phyloP scores from a whole-genome alignment of 2,797 vertebrate species.

The Odontamblyopus rebecca region DNA sequence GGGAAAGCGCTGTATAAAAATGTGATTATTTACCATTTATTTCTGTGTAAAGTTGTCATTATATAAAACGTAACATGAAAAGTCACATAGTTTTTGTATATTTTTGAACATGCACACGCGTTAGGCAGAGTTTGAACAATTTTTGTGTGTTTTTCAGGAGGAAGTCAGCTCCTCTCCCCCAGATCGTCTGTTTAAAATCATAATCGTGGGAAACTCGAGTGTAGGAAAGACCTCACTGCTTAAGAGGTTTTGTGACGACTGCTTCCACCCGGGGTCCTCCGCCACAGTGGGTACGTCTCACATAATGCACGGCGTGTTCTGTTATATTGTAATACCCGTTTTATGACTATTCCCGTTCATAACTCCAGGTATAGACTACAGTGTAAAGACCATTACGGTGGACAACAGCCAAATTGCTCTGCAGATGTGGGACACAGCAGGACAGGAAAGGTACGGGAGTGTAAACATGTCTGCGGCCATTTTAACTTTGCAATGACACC shows the following conservation, averaged over 20 bases:
- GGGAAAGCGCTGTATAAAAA: no score
- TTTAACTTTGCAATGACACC: neutral
- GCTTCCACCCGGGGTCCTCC: slow-evolving; percentile 80
- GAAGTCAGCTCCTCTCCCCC: slow-evolving; percentile 69
- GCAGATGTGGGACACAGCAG: slow-evolving; percentile 96
- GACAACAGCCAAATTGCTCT: slow-evolving; percentile 84
- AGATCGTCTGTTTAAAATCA: slow-evolving; percentile 90
- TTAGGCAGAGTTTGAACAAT: neutral
- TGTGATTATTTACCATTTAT: no score
- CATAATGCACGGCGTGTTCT: neutral
- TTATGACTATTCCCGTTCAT: slow-evolving; percentile 11
- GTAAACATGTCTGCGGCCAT: neutral
- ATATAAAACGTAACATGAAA: no score
- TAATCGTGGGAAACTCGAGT: slow-evolving; percentile 89
- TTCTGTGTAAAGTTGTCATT: neutral
- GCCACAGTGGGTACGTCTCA: slow-evolving; percentile 86
- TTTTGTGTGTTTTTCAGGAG: slow-evolving; percentile 70
- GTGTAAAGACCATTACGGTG: slow-evolving; percentile 86
- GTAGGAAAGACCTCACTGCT: slow-evolving; percentile 94
- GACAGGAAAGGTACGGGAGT: slow-evolving; percentile 87
- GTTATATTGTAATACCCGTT: no score
- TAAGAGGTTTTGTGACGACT: slow-evolving; percentile 83
- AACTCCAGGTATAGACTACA: slow-evolving; percentile 89
- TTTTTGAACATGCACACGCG: no score
- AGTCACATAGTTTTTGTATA: no score